phyloP scores from a whole-genome alignment of 2,888 invertebrate species.

The Yponomeuta sedellus region DNA sequence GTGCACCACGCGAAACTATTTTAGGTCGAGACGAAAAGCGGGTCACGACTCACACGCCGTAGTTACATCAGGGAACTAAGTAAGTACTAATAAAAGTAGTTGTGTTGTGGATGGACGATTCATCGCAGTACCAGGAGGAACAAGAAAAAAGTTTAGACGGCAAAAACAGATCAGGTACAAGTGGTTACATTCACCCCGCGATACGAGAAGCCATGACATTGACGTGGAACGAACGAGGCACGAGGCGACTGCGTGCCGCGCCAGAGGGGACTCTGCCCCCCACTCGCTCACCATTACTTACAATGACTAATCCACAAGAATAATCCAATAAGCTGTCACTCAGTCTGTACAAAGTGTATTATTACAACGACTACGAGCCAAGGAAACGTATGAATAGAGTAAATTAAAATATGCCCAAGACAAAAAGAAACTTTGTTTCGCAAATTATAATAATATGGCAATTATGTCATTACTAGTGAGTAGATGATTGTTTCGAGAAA shows the following conservation, averaged over 20 bases:
- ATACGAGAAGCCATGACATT: conserved; percentile 13
- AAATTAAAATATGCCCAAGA: neutral
- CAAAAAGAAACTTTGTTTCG: neutral
- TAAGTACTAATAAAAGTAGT: neutral
- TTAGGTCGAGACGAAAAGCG: conserved; percentile 4
- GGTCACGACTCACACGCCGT: conserved; percentile 1
- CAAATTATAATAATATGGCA: neutral
- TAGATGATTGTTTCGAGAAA: neutral
- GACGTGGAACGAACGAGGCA: conserved; percentile 27
- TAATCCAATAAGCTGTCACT: conserved; percentile 14
- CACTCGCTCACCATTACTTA: conserved; percentile 1
- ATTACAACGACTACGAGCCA: neutral
- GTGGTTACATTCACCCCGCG: conserved; percentile 7
- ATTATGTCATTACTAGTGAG: conserved; percentile 8
- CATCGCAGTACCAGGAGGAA: neutral
- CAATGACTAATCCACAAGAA: conserved; percentile 20
- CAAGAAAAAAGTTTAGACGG: neutral
- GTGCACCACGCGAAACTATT: conserved; percentile 9
- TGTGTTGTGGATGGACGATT: neutral
- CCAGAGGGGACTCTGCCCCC: conserved; percentile 45
- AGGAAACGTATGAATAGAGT: neutral
- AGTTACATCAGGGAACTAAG: neutral
- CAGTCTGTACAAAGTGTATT: neutral
- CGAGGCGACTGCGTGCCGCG: conserved; percentile 42
- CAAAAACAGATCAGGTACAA: conserved; percentile 6